Base-by-base conservation (phyloP, 2,113 vertebrate genomes). In the Bos javanicus region DNA sequence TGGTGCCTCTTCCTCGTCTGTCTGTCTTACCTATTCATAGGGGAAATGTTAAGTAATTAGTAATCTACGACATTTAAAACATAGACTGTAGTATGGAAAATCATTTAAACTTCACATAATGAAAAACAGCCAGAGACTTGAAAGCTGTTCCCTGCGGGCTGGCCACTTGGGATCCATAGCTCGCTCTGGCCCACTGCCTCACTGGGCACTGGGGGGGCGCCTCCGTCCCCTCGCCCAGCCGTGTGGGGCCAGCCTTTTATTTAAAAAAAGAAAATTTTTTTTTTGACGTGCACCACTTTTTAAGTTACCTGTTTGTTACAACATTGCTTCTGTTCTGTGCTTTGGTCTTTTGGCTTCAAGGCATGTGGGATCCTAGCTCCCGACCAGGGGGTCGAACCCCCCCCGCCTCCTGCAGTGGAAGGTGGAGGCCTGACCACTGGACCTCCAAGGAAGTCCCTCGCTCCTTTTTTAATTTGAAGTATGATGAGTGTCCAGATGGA, bases 401-500 rank as follows among this genome's bases (percentile, higher is more conserved):
- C 36, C 21, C 21, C 5, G 3, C 71, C 71, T 76, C 36, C 71
- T 43, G 36, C 36, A 25, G 11, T 26, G 36, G 71, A 13, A 3
- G 36, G 23, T 76, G 36, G 43, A 74, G 71, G n/a, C 71, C 39
- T 11, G 2, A 43, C 36, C 71, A 6, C 21, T 43, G 36, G 36
- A 25, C 71, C 71, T 25, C 36, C 71, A 7, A 25, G 36, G 71
- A 43, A 7, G 36, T 25, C 71, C 36, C 21, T 26, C 1, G 11
- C 1, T 25, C 71, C 74, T 88, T 89, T 96, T 95, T 96, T 80
- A 95, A 95, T 94, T 83, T 95, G 94, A 97, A 92, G 76, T 76
- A 17, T 91, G 95, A 57, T 52, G 71, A 78, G 46, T 78, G 81
- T 96, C 94, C 39, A 8, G 36, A 16, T 91, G 91, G 92, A 92